Base-by-base conservation (phyloP, 2,888 invertebrate genomes). In the Pheosia gnoma region DNA sequence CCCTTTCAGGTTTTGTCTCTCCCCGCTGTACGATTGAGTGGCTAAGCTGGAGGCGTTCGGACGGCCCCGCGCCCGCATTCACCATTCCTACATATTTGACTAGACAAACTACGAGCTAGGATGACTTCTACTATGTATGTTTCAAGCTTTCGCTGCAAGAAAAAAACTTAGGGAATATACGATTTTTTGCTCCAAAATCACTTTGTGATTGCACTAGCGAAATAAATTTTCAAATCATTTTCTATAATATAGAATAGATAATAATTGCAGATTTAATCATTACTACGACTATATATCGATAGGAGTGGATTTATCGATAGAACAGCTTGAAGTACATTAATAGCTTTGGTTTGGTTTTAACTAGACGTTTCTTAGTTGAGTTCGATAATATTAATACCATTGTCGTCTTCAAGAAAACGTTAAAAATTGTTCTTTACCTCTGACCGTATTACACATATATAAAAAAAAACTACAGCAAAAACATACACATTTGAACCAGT, bases 41-140 rank as follows among this genome's bases (percentile, higher is more conserved):
- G 49, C 62, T 60, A 57, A 37, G 68, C 69, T 67, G 54, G 55
- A 54, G 72, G 72, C 69, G 66, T 59, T 63, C 59, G 59, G 47
- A 58, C 41, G 56, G 59, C 58, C 63, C 61, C 59, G 70, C 60
- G 62, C 54, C 57, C 56, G 49, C 70, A 68, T 74, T 72, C 79
- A 75, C 69, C 68, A 68, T 73, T 66, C 64, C 59, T 72, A 67
- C 70, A 74, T 72, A 74, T 75, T 77, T 79, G 69, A 73, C 61
- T 68, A 71, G 62, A 36, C 56, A 66, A 70, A 69, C 68, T 64
- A 55, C 59, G 45, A 59, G 41, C 59, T 51, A 60, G 69, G 66
- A 70, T 63, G 65, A 63, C 57, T 65, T 60, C 60, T 66, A 53
- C 58, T 54, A 25, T 51, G 57, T 54, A 52, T 25, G 41, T 52